These are phyloP conservation scores for Eidolon helvum DNA, from an alignment of 2,113 vertebrate genomes.

Conservation along the genomic window DNA sequence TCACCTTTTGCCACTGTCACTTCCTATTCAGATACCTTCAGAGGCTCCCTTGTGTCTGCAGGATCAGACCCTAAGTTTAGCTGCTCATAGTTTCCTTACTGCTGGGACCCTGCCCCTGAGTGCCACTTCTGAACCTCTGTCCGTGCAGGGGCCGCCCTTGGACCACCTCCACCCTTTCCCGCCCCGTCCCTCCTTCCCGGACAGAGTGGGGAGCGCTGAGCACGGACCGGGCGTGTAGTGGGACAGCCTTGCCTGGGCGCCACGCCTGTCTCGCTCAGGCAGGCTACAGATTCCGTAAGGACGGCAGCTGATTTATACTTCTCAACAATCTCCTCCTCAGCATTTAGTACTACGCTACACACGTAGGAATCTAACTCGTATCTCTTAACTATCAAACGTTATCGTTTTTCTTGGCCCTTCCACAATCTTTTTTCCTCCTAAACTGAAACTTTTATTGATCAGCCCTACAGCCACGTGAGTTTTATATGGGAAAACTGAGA, in stretches of 20 bases:
- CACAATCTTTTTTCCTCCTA: background rate
- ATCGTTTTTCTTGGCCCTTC: constrained; percentile 13
- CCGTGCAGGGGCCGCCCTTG: fast-evolving
- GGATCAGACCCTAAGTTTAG: background rate
- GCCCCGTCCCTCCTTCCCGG: background rate
- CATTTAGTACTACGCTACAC: background rate
- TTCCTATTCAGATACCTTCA: background rate
- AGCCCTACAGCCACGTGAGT: background rate
- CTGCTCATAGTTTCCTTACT: background rate
- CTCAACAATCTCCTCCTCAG: background rate
- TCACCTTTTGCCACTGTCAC: background rate
- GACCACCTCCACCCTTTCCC: background rate
- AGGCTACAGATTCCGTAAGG: constrained; percentile 17
- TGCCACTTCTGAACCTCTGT: no score
- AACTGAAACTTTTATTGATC: background rate
- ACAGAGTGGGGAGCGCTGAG: background rate
- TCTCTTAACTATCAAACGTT: background rate
- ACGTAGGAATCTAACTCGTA: background rate
- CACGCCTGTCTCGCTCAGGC: background rate
- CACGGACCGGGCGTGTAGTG: background rate
- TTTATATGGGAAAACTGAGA: background rate
- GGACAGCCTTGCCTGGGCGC: background rate
- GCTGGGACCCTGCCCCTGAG: background rate
- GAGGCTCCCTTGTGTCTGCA: background rate
- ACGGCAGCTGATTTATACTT: constrained; percentile 23